These are phyloP conservation scores for Lacanobia wlatinum DNA, from an alignment of 2,888 invertebrate genomes.

Conservation along the genomic window DNA sequence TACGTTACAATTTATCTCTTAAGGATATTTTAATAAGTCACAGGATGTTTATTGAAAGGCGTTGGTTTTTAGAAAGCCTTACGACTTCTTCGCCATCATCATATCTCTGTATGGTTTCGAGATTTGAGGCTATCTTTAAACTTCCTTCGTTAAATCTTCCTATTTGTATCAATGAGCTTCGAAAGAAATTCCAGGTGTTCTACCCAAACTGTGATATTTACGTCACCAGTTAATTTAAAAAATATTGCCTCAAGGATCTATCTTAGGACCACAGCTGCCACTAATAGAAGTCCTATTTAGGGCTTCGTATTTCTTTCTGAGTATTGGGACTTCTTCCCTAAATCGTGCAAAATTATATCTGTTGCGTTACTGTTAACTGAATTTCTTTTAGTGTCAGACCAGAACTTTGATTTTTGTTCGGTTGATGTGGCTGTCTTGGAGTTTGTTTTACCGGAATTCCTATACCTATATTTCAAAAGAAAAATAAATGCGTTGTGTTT, in stretches of 20 bases:
- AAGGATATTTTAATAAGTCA: neutral
- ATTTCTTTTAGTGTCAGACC: neutral
- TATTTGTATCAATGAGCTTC: neutral
- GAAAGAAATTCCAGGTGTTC: neutral
- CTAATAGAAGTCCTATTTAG: neutral
- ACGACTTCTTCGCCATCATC: neutral
- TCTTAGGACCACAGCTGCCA: conserved; percentile 3
- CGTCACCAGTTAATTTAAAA: neutral
- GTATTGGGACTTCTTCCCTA: neutral
- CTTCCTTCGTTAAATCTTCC: neutral
- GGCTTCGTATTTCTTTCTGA: neutral
- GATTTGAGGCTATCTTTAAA: neutral
- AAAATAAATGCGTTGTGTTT: too few species aligned
- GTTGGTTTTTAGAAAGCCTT: conserved; percentile 9
- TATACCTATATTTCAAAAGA: too few species aligned
- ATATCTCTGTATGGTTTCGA: neutral
- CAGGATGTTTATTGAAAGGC: neutral
- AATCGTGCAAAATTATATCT: neutral
- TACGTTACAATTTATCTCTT: neutral
- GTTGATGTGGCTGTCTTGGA: neutral
- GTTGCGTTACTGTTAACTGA: neutral
- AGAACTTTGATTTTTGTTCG: neutral
- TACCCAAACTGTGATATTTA: too few species aligned
- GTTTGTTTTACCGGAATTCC: neutral
- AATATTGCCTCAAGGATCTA: conserved; percentile 4